Evolutionary conservation across 2,888 invertebrate genomes (phyloP), one percentile per base, ranked within the genome.

Genomic region (Petrolisthes cinctipes): DNA sequence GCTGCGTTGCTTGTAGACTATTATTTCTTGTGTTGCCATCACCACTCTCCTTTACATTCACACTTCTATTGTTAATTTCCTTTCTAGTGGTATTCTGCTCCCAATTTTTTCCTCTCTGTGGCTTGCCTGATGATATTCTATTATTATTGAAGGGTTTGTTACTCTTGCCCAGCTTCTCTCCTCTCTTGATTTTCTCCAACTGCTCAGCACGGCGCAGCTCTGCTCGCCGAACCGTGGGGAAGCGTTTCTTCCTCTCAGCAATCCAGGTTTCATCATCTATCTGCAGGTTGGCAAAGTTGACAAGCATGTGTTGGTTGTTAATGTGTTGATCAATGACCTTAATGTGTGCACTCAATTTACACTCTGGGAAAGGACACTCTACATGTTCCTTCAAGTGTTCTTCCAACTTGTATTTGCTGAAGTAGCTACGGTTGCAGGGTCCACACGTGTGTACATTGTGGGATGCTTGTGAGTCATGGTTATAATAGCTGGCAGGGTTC

Each of bases 301-400:
- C 86, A n/a, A 89, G 79, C 80, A 91, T 91, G 91, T 93, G 93
- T 92, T 93, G 93, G 92, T 92, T 92, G 90, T 92, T 92, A 86
- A 92, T 91, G 90, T 93, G 93, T 17, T 93, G 91, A 68, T 92
- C 91, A 5, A 93, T 93, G 9, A 93, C 91, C 91, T 93, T 93
- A 0, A 92, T 92, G 61, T 93, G 93, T 11, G 93, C 93, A 83
- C 92, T 91, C 91, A 93, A 93, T 6, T 91, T 90, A 91, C 93
- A 93, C 79, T 91, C 91, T 6, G 89, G 89, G 53, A 89, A 89
- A 23, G 89, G 89, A 91, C 93, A 93, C 92, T 92, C 92, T 68
- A 91, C 91, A 91, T 93, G 93, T 23, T 90, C 91, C 54, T 91
- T 89, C 7, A 92, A 80, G 91, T 93, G 93, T 80, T 92, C 91